phyloP scores from a whole-genome alignment of 2,113 vertebrate genomes.

The Aldabrachelys gigantea region DNA sequence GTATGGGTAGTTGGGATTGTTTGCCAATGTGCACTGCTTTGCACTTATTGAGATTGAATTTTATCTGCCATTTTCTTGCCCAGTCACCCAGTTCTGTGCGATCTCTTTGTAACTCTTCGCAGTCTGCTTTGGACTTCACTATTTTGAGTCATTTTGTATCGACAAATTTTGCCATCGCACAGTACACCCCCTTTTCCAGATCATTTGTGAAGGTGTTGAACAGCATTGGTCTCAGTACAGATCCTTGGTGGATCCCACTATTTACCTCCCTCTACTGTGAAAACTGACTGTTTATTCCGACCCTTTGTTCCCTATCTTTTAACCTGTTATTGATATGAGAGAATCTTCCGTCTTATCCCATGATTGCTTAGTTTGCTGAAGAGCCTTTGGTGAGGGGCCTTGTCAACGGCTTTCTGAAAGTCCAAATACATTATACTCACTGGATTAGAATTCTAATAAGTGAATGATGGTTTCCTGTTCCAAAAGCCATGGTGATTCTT shows the following conservation, averaged over 20 bases:
- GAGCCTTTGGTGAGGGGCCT: neutral
- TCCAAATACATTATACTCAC: neutral
- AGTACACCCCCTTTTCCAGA: neutral
- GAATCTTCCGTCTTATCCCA: neutral
- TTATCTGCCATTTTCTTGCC: neutral
- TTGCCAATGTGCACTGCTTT: neutral
- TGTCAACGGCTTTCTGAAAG: neutral
- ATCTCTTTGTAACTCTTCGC: neutral
- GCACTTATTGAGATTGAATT: neutral
- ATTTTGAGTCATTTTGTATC: neutral
- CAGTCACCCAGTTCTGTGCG: neutral
- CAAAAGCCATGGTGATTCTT: neutral
- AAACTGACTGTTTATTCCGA: neutral
- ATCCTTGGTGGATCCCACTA: neutral
- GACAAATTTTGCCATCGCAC: neutral
- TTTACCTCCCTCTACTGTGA: neutral
- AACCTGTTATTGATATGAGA: neutral
- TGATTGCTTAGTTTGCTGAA: neutral
- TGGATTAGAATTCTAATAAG: neutral
- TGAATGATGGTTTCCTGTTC: neutral
- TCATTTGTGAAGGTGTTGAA: neutral
- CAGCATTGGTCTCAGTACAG: neutral
- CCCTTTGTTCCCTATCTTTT: neutral
- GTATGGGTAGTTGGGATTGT: neutral
- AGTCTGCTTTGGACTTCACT: neutral